Percentiles rank a stretch among this genome's conserved stretches.
These are phyloP conservation scores for Ancistrus triradiatus DNA, from an alignment of 2,113 vertebrate genomes.

Conservation along the genomic window DNA sequence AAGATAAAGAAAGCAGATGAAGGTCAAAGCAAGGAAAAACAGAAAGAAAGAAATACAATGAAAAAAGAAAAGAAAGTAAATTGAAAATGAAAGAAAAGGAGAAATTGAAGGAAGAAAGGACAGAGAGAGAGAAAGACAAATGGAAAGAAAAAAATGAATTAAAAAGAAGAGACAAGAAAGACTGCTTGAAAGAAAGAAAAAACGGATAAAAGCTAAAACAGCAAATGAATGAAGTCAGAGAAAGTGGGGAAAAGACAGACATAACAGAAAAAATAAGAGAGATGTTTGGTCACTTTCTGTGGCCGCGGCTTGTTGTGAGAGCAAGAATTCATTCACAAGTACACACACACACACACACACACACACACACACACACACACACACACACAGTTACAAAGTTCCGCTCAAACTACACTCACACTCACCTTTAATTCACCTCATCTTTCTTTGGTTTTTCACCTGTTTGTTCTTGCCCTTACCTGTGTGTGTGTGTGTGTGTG, in stretches of 20 bases:
- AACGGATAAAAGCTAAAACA: too few species aligned
- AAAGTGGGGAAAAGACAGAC: too few species aligned
- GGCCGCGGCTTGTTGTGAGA: conserved; percentile 33
- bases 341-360: conserved; percentile 4
- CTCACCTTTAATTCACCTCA: not conserved
- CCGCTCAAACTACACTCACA: not conserved
- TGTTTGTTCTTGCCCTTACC: not conserved
- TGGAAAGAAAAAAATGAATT: conserved; percentile 1
- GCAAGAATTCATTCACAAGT: conserved; percentile 42
- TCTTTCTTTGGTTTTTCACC: not conserved
- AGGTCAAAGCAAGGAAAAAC: too few species aligned
- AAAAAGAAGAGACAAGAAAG: conserved; percentile 3
- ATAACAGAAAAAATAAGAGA: too few species aligned
- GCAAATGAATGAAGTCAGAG: too few species aligned
- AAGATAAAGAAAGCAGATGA: too few species aligned
- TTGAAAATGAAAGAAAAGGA: too few species aligned
- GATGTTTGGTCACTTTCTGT: conserved; percentile 38
- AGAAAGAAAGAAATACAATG: too few species aligned
- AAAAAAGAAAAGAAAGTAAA: too few species aligned
- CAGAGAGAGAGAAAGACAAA: not conserved
- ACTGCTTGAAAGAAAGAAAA: too few species aligned
- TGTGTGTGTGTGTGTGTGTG: too few species aligned
- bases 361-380: conserved; percentile 1
- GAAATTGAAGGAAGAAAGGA: not conserved
- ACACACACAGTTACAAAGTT: not conserved